Evolutionary conservation across 2,113 vertebrate genomes (phyloP), one percentile per base, ranked within the genome.

Genomic region (Etheostoma cragini): DNA sequence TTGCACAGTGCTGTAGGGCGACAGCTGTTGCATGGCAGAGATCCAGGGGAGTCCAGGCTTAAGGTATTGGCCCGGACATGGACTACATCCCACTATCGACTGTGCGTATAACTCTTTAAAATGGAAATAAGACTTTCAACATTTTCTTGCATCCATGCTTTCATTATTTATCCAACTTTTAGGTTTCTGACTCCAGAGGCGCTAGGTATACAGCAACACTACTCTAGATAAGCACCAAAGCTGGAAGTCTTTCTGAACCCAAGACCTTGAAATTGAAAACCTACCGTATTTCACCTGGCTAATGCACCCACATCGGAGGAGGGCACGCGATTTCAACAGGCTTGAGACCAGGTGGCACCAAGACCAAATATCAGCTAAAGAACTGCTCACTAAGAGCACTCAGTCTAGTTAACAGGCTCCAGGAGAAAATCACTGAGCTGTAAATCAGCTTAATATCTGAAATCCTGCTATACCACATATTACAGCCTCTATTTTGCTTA

Each of bases 11-110:
- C 72, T 68, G 67, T 11, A 24, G 60, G 68, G 60, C 56, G 30
- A 74, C 82, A 85, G 80, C 82, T 87, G 87, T 64, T 75, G 45
- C 50, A 13, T 83, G 82, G 85, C 81, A 65, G 62, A 49, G 10
- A 11, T 82, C 82, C 90, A 88, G 45, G 35, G 16, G 64, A 76
- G 73, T 82, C 49, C 68, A 68, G 68, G 61, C 65, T 76, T 42
- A 82, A 83, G 77, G 52, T 81, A 77, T 75, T 69, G 56, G 75
- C 72, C 13, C 13, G 38, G 76, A 88, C 35, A 53, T 12, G 47
- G 64, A 71, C 66, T 53, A 70, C 65, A 80, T 75, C 57, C 63
- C 74, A 22, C 26, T 66, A 61, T 74, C 47, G 63, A 14, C 68
- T 19, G 6, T 6, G 56, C 4, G 5, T 21, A 22, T 35, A 56